These are phyloP conservation scores for Gadus macrocephalus DNA, from an alignment of 2,113 vertebrate genomes.

Conservation along the genomic window DNA sequence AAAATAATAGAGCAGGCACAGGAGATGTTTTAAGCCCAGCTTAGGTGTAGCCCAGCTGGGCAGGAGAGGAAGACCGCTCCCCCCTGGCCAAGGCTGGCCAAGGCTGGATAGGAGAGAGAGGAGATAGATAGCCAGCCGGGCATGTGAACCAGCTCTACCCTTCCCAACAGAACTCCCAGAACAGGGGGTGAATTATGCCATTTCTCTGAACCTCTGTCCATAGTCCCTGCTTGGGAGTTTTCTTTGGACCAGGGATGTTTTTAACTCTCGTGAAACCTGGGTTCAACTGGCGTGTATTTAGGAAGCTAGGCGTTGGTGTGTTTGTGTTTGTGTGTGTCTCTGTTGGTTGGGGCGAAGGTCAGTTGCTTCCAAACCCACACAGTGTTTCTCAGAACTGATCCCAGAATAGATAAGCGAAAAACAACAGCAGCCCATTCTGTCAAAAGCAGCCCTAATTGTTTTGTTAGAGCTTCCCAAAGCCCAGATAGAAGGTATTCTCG, in stretches of 20 bases:
- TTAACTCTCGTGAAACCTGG: slow-evolving; percentile 28
- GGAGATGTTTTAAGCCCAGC: slow-evolving; percentile 9
- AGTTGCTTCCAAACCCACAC: background rate
- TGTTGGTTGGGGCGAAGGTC: background rate
- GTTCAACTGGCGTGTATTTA: slow-evolving; percentile 13
- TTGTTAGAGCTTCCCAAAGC: no score
- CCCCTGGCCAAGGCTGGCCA: slow-evolving; percentile 25
- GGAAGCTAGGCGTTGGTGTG: background rate
- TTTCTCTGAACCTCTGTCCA: slow-evolving; percentile 14
- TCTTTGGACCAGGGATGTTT: slow-evolving; percentile 13
- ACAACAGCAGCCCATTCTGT: no score
- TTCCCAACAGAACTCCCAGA: slow-evolving; percentile 18
- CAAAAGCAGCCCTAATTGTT: no score
- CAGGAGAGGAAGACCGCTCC: slow-evolving; percentile 8
- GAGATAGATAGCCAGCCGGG: slow-evolving; percentile 8
- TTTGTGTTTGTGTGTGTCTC: background rate
- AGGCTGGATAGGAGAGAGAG: slow-evolving; percentile 16
- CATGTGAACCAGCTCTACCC: slow-evolving; percentile 24
- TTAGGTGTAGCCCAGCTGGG: slow-evolving; percentile 27
- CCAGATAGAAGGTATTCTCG: no score
- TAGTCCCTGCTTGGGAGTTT: slow-evolving; percentile 19
- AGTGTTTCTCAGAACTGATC: no score
- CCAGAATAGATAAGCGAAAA: no score
- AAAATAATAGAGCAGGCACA: slow-evolving; percentile 7
- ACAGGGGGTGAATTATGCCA: slow-evolving; percentile 28